Evolutionary conservation across 2,113 vertebrate genomes (phyloP).

Genomic region (Toxostoma redivivum): DNA sequence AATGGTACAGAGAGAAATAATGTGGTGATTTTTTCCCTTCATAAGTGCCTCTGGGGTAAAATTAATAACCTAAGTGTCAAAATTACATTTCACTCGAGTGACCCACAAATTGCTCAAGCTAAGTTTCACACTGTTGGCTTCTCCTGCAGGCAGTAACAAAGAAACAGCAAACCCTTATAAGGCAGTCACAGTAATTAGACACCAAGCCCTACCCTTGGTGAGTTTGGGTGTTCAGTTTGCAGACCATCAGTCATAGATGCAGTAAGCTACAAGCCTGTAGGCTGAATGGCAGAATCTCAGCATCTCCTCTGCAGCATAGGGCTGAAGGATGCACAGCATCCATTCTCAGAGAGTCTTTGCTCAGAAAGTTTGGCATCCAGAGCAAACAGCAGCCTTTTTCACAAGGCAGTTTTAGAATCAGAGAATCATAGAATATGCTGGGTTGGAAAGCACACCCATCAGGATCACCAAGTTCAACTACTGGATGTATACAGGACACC

Average conservation of each 20-base stretch:
- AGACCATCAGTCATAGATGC: not conserved
- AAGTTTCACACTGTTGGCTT: constrained; percentile 2
- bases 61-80: constrained; percentile 17
- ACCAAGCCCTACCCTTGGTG: not conserved
- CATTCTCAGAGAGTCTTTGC: not conserved
- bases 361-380: not conserved
- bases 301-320: not conserved
- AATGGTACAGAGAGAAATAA: not conserved
- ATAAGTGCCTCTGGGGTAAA: not conserved
- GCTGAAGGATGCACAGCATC: not conserved
- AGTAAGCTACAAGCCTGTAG: not conserved
- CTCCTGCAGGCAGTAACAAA: not conserved
- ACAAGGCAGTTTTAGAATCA: not conserved
- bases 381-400: not conserved
- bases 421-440: not conserved
- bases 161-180: not conserved
- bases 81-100: not conserved
- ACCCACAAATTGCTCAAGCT: constrained; percentile 10
- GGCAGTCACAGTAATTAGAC: not conserved
- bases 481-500: not conserved
- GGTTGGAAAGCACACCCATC: not conserved
- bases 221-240: not conserved
- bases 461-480: not conserved
- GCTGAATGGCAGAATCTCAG: not conserved
- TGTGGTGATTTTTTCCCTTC: not conserved